phyloP scores from a whole-genome alignment of 1,140 invertebrate genomes.

The Campoletis sonorensis region DNA sequence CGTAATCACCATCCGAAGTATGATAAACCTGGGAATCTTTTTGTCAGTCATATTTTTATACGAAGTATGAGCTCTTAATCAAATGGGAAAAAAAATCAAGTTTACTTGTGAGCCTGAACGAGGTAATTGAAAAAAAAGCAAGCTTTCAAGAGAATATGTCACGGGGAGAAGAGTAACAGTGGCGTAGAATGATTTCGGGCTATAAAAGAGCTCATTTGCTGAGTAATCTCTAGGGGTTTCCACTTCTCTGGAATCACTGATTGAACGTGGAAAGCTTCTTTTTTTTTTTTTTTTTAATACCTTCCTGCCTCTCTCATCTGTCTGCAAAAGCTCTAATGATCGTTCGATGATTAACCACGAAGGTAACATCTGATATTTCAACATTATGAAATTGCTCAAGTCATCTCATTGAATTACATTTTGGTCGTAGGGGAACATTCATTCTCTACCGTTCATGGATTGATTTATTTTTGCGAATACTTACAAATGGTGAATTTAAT shows the following conservation, averaged over 20 bases:
- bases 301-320: neutral
- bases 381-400: neutral
- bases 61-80: neutral
- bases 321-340: neutral
- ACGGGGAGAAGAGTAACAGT: neutral
- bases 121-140: neutral
- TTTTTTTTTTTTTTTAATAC: neutral
- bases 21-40: neutral
- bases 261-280: neutral
- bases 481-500: too few relatives aligned
- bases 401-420: neutral
- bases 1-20: neutral
- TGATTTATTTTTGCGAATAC: too few relatives aligned
- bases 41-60: neutral
- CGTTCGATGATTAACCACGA: conserved; percentile 6
- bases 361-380: neutral
- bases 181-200: neutral
- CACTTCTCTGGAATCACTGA: neutral
- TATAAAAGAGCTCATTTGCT: conserved; percentile 11
- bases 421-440: neutral
- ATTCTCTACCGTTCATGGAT: neutral
- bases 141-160: neutral
- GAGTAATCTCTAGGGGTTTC: conserved; percentile 16
- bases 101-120: neutral
- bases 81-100: neutral